These are phyloP conservation scores for Semnopithecus entellus DNA, from an alignment of 2,113 vertebrate genomes.

Conservation along the genomic window DNA sequence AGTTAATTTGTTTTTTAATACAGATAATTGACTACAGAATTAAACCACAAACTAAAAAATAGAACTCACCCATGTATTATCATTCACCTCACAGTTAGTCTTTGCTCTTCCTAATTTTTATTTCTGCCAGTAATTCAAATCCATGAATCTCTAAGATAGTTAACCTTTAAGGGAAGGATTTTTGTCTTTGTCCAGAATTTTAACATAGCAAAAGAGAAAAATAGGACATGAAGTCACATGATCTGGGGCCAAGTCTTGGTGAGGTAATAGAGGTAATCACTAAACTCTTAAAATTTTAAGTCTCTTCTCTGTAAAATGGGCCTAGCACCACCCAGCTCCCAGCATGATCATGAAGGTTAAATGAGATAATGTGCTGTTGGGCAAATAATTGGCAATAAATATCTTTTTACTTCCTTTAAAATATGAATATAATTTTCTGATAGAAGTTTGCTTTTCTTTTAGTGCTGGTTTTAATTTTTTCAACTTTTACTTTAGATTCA, in stretches of 20 bases:
- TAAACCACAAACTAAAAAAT: constrained; percentile 22
- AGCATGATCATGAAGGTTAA: not conserved
- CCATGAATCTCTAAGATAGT: not conserved
- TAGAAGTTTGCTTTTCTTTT: not conserved
- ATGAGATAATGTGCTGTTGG: not conserved
- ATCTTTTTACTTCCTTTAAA: not conserved
- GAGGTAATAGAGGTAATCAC: not conserved
- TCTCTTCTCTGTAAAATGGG: not conserved
- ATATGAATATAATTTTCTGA: not conserved
- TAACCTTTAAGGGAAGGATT: not conserved
- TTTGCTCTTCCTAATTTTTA: not conserved
- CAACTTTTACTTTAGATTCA: too few relatives aligned
- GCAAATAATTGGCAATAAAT: not conserved
- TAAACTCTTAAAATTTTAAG: not conserved
- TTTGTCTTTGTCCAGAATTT: constrained; percentile 13
- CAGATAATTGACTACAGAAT: not conserved
- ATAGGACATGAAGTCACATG: not conserved
- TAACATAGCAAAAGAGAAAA: not conserved
- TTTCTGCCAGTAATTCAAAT: constrained; percentile 2
- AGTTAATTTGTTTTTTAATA: not conserved
- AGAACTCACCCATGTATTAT: not conserved
- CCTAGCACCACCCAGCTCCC: not conserved
- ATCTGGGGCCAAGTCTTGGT: not conserved
- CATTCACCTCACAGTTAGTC: not conserved
- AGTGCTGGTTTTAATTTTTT: not conserved